These are phyloP conservation scores for Plagiodera versicolora DNA, from an alignment of 2,888 invertebrate species.

Conservation along the genomic window DNA sequence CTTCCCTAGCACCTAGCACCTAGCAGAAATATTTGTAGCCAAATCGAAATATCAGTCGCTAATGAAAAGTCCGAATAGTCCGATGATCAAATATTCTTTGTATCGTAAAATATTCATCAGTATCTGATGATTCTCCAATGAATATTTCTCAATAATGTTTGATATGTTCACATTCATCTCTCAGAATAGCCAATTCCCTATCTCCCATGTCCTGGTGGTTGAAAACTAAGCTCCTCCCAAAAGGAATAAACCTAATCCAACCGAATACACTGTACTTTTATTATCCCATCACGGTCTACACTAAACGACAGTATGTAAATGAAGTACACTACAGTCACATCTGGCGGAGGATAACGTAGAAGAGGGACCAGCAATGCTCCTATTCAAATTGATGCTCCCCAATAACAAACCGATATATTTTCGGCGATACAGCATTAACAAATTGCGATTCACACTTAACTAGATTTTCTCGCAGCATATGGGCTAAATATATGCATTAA, in stretches of 20 bases:
- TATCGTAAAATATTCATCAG: too few relatives aligned
- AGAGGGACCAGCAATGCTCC: slow-evolving; percentile 35
- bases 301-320: slow-evolving; percentile 43
- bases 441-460: slow-evolving; percentile 52
- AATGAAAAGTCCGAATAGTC: too few relatives aligned
- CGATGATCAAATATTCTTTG: too few relatives aligned
- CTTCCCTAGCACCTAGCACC: too few relatives aligned
- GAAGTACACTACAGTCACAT: slow-evolving; percentile 47
- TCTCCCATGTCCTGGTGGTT: not conserved
- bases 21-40: too few relatives aligned
- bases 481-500: slow-evolving; percentile 55
- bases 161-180: too few relatives aligned
- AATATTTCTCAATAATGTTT: too few relatives aligned
- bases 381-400: slow-evolving; percentile 49
- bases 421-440: slow-evolving; percentile 48
- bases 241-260: slow-evolving; percentile 17
- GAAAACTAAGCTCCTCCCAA: not conserved
- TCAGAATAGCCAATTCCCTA: too few relatives aligned
- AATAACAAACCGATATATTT: slow-evolving; percentile 52
- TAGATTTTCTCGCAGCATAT: slow-evolving; percentile 51
- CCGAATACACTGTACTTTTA: slow-evolving; percentile 32
- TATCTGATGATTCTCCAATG: too few relatives aligned
- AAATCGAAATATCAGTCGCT: too few relatives aligned
- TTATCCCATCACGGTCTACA: slow-evolving; percentile 39
- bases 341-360: slow-evolving; percentile 44